Base-by-base conservation (phyloP, 2,113 vertebrate genomes). In the Rhinoptilus africanus region DNA sequence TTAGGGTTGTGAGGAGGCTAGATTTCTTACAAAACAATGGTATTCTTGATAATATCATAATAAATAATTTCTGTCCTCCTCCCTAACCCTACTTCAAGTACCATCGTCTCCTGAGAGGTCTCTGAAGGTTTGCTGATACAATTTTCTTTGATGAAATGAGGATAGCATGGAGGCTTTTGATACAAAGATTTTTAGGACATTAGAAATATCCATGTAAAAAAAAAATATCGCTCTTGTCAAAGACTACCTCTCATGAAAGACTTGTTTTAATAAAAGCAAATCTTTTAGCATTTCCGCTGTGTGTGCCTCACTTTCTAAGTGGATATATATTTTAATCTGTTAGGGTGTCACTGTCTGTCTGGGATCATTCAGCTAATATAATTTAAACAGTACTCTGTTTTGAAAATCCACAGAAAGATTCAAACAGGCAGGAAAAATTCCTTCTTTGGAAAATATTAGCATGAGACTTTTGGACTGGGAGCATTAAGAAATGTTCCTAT, bases 191-290 rank as follows among this genome's bases (percentile, higher is more conserved):
- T 75, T 57, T 35, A 53, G 41, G n/a, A 73, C 14, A 17, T 14
- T 37, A 9, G 63, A 69, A 6, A 4, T 15, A 66, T 19, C 6
- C 6, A 28, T 4, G 7, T 41, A 8, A 71, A 93, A 85, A 72
- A 72, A 72, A 57, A 30, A 24, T 4, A 30, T 1, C n/a, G 1
- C 4, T 35, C 9, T 45, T 54, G 27, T 67, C 0, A 1, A 78
- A 47, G 13, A 56, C 0, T 35, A 28, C 11, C 30, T 5, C 7
- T 56, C 22, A 62, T 26, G 3, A 75, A 90, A 69, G 10, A 14
- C 7, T 66, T 53, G 4, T 41, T 90, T 76, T 48, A 85, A 66
- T 64, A 41, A 71, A 71, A 64, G 8, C 3, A 83, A 56, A 68
- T 59, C 22, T 92, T 79, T 81, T 23, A 59, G 41, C 3, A 1